A percentile compares a stretch with the other conserved stretches of the same genome.
Evolutionary conservation across 2,797 vertebrate genomes (phyloP).

Genomic region (Neoniphon sammara): DNA sequence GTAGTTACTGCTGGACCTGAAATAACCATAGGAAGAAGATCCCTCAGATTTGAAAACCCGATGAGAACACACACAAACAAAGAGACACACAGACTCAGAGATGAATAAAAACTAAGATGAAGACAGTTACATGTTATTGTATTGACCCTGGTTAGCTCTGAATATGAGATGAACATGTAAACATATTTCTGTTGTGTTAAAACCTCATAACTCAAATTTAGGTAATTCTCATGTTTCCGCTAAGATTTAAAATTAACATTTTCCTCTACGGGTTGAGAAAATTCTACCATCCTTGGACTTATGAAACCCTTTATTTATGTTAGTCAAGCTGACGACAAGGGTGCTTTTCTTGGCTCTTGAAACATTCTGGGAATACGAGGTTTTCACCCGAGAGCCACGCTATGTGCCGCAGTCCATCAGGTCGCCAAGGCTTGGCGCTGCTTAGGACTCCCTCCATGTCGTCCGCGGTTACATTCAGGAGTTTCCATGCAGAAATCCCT

Average conservation of each 20-base stretch:
- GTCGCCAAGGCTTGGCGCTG: conserved; percentile 3
- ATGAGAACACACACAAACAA: background rate
- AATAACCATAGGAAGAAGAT: background rate
- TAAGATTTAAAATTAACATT: background rate
- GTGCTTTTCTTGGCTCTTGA: background rate
- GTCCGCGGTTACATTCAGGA: background rate
- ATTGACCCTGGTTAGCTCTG: conserved; percentile 14
- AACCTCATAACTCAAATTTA: conserved; percentile 2
- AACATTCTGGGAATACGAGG: background rate
- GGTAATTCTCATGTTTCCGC: background rate
- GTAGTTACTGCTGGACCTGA: background rate
- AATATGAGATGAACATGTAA: background rate
- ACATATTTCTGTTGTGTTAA: background rate
- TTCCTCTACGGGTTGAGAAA: background rate
- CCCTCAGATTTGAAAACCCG: background rate
- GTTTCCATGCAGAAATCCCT: conserved; percentile 1
- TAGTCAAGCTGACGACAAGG: background rate
- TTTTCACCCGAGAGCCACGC: background rate
- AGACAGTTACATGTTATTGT: background rate
- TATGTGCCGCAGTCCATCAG: background rate
- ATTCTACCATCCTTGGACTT: conserved; percentile 1
- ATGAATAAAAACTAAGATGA: conserved; percentile 8
- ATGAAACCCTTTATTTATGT: conserved; percentile 16
- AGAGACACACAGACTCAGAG: background rate
- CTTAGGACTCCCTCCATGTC: background rate